A percentile compares a stretch with the other conserved stretches of the same genome.
Conservation (phyloP, 2,888 invertebrate species). For the Pyrrhia umbra region DNA sequence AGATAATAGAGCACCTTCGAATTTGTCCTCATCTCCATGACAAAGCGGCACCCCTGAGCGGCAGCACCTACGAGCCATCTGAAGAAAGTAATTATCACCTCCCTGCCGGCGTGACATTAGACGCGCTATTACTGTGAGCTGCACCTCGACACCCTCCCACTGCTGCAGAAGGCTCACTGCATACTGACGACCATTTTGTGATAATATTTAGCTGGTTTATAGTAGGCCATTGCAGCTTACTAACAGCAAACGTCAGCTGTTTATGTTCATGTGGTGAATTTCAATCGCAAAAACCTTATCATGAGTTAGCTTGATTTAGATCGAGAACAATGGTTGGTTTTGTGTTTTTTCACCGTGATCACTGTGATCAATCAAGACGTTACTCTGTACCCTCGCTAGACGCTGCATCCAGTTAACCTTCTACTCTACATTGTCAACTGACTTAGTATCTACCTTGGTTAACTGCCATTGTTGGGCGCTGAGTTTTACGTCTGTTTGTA, state of each 20-base stretch:
- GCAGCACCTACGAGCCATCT: conserved; percentile 62
- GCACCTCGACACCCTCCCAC: conserved; percentile 20
- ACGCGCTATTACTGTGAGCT: conserved; percentile 51
- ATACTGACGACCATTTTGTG: too few species aligned
- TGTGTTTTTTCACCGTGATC: background rate
- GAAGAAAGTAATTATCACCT: conserved; percentile 78
- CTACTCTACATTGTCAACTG: background rate
- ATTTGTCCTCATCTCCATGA: conserved; percentile 64
- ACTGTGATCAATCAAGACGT: too few species aligned
- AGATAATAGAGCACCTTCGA: conserved; percentile 30
- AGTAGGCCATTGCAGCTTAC: too few species aligned
- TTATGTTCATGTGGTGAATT: too few species aligned
- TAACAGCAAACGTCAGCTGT: too few species aligned
- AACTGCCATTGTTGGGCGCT: conserved; percentile 58
- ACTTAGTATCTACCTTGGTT: conserved; percentile 46
- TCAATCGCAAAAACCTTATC: too few species aligned
- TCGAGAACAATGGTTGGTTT: background rate
- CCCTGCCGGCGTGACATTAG: conserved; percentile 59
- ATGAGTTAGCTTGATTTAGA: too few species aligned
- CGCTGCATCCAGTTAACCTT: conserved; percentile 9
- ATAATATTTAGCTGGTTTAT: too few species aligned
- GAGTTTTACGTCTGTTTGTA: conserved; percentile 48
- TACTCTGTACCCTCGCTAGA: background rate
- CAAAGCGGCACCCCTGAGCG: conserved; percentile 70
- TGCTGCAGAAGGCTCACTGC: conserved; percentile 26